Conservation (phyloP, 2,797 vertebrate genomes). For the Gadopsis marmoratus region DNA sequence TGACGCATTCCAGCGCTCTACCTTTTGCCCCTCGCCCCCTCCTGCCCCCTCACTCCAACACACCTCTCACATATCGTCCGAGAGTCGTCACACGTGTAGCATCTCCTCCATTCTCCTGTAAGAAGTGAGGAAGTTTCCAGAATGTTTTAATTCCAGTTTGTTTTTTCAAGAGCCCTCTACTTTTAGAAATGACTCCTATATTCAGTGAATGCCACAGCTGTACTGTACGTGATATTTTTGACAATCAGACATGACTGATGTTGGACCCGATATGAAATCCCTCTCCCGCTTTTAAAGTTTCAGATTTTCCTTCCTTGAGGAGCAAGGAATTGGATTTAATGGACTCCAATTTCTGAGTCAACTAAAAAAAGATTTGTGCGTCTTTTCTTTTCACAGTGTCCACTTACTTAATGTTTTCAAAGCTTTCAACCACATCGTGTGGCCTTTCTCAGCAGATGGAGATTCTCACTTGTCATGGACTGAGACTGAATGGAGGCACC, state of each 20-base stretch:
- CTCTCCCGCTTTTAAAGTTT: neutral
- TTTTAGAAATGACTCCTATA: conserved; percentile 26
- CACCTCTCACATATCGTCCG: conserved; percentile 6
- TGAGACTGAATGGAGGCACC: neutral
- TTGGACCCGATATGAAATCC: conserved; percentile 11
- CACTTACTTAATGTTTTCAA: neutral
- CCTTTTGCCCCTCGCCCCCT: neutral
- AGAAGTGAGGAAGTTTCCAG: conserved; percentile 36
- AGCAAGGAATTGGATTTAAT: conserved; percentile 8
- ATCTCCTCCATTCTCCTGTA: conserved; percentile 29
- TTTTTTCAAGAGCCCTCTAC: conserved; percentile 33
- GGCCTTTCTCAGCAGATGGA: conserved; percentile 1
- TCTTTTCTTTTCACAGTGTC: neutral
- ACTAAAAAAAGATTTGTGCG: conserved; percentile 2
- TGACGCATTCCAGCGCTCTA: conserved; percentile 72
- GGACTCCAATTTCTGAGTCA: neutral
- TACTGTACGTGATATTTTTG: conserved; percentile 29
- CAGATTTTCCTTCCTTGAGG: neutral
- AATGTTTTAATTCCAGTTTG: conserved; percentile 35
- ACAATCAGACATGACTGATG: conserved; percentile 62
- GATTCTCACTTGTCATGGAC: neutral
- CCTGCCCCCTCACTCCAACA: neutral
- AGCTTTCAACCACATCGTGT: neutral
- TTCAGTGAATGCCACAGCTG: conserved; percentile 33
- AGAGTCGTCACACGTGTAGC: conserved; percentile 49